Percentiles rank a stretch among this genome's conserved stretches.
Conservation (phyloP, 2,113 vertebrate genomes). For the Onychorhynchus coronatus region DNA sequence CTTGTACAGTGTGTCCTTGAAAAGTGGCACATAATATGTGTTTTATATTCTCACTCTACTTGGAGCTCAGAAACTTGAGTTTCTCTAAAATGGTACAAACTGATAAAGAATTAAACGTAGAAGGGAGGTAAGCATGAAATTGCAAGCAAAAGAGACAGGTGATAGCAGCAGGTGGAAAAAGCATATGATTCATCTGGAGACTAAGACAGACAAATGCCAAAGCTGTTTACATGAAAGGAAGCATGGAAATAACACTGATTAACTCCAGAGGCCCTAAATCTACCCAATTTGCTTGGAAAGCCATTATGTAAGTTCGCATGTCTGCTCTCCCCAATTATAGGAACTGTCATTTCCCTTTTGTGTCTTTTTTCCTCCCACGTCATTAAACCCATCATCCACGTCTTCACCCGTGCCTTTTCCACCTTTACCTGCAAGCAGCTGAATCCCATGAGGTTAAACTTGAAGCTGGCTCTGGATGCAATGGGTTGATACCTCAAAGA, state of each 20-base stretch:
- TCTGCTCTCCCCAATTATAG: not conserved
- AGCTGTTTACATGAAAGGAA: not conserved
- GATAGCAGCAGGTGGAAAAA: not conserved
- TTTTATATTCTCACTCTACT: not conserved
- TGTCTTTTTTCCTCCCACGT: not conserved
- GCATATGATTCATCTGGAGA: not conserved
- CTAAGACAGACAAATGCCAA: not conserved
- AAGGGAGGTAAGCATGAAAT: not conserved
- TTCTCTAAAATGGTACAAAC: not conserved
- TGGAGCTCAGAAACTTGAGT: not conserved
- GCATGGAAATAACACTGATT: not conserved
- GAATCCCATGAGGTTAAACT: not conserved
- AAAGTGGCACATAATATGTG: not conserved
- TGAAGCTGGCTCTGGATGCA: not conserved
- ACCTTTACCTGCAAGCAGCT: not conserved
- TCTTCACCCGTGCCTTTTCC: not conserved
- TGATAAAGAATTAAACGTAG: not conserved
- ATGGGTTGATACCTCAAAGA: not conserved
- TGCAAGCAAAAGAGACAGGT: not conserved
- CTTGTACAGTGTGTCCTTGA: not conserved
- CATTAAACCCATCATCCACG: not conserved
- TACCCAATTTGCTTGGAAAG: not conserved
- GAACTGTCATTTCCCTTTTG: not conserved
- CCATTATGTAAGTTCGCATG: too few relatives aligned
- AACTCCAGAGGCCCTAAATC: not conserved